These are phyloP conservation scores for Macrotus californicus DNA, from an alignment of 2,113 vertebrate species.

Conservation along the genomic window DNA sequence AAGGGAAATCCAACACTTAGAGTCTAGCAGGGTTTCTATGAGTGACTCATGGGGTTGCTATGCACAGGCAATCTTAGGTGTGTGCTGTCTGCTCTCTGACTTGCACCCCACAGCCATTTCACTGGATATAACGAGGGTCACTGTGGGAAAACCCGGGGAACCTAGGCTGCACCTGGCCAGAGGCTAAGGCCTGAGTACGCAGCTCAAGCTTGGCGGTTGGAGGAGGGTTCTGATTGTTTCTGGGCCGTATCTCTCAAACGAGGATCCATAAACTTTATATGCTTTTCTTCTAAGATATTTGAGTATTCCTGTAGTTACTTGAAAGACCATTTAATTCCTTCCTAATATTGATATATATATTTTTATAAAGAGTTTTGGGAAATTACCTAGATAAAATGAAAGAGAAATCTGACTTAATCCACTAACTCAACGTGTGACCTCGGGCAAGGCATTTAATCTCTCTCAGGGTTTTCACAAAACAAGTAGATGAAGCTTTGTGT, in stretches of 20 bases:
- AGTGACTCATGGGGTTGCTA: background rate
- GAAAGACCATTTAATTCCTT: background rate
- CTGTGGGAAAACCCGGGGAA: background rate
- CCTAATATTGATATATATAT: background rate
- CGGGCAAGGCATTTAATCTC: background rate
- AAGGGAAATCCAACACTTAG: background rate
- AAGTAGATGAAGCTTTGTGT: background rate
- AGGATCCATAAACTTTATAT: background rate
- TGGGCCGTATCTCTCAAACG: background rate
- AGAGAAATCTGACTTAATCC: background rate
- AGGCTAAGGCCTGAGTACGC: background rate
- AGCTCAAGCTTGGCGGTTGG: background rate
- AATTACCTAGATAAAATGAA: background rate
- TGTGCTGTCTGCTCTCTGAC: background rate
- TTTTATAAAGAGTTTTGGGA: background rate
- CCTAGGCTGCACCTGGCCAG: background rate
- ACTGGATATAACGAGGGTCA: background rate
- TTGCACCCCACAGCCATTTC: background rate
- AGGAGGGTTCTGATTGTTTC: background rate
- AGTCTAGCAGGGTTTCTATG: background rate
- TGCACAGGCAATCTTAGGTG: background rate
- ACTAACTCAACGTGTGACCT: background rate
- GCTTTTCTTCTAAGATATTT: background rate
- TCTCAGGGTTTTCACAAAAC: background rate
- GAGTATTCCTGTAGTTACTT: background rate